Evolutionary conservation across 2,797 vertebrate genomes (phyloP).

Genomic region (Cirrhinus molitorella): DNA sequence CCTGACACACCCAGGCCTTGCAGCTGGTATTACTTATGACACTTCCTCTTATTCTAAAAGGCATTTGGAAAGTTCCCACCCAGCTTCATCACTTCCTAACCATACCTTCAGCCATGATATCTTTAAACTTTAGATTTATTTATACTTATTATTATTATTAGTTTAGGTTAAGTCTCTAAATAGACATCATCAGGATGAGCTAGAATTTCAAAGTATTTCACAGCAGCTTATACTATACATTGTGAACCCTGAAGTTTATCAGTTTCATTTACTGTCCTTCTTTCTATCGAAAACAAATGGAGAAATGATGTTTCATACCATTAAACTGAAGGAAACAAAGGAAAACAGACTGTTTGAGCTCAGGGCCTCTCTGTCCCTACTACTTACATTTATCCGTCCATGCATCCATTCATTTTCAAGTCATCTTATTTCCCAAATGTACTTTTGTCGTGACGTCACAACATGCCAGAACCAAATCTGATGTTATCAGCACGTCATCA

Average conservation of each 20-base stretch:
- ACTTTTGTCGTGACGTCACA: background rate
- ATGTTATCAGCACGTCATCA: background rate
- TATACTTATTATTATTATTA: background rate
- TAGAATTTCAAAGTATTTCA: background rate
- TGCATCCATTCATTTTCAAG: background rate
- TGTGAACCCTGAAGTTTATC: background rate
- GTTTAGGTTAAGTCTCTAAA: background rate
- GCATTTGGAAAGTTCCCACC: conserved; percentile 77
- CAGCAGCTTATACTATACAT: background rate
- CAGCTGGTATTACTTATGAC: conserved; percentile 84
- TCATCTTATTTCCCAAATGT: background rate
- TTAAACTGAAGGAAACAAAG: background rate
- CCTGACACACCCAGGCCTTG: conserved; percentile 84
- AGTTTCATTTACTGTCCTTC: background rate
- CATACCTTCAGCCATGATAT: conserved; percentile 58
- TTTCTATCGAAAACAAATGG: background rate
- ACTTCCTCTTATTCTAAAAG: conserved; percentile 86
- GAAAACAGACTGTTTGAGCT: background rate
- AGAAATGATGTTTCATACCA: background rate
- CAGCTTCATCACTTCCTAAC: conserved; percentile 62
- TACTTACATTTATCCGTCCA: background rate
- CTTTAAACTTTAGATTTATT: background rate
- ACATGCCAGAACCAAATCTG: background rate
- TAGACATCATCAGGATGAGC: background rate
- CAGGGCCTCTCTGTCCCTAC: background rate